phyloP scores from a whole-genome alignment of 2,113 vertebrate genomes.

The Uropsilus gracilis region DNA sequence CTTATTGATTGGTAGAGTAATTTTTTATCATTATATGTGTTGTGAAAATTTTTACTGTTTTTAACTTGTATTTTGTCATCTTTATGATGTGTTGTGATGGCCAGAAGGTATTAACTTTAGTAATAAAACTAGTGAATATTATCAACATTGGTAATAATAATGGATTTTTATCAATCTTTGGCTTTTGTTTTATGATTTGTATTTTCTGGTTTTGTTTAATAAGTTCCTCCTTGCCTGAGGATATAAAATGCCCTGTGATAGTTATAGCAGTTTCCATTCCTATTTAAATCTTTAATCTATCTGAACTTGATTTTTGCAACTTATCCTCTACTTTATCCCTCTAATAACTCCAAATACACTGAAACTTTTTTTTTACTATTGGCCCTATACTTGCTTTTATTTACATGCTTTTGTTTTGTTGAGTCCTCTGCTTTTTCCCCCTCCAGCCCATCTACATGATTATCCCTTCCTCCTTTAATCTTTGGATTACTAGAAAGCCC shows the following conservation, averaged over 20 bases:
- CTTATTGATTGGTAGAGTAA: not conserved
- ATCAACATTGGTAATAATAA: no score
- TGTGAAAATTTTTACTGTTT: not conserved
- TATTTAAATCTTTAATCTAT: constrained; percentile 1
- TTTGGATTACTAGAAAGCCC: not conserved
- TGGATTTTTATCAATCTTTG: not conserved
- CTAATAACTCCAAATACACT: not conserved
- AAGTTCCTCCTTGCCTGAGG: not conserved
- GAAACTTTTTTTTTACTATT: not conserved
- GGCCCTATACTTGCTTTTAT: not conserved
- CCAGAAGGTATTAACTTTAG: constrained; percentile 21
- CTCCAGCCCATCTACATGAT: not conserved
- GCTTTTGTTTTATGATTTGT: not conserved
- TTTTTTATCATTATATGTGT: not conserved
- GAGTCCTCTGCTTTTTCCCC: not conserved
- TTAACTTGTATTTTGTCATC: not conserved
- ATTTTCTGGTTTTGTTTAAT: not conserved
- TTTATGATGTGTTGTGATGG: not conserved
- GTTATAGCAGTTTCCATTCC: not conserved
- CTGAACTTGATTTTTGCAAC: not conserved
- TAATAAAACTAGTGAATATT: not conserved
- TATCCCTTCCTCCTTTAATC: not conserved
- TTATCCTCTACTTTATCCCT: not conserved
- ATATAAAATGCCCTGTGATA: not conserved
- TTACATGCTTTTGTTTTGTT: not conserved